Conservation (phyloP, 92 coral and sea anemone species). For the Palythoa heliodiscus region DNA sequence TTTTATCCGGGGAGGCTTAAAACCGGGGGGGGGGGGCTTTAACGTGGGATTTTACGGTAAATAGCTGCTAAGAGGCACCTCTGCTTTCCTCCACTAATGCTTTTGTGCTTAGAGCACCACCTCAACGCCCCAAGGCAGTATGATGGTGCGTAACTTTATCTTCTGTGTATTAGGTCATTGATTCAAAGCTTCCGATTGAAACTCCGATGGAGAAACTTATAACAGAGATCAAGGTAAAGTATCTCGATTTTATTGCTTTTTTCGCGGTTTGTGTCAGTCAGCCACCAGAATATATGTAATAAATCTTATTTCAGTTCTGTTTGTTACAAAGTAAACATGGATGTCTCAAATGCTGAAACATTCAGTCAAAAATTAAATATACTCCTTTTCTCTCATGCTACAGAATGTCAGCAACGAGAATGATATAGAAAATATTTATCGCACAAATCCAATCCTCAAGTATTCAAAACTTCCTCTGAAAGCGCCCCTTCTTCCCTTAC, state of each 20-base stretch:
- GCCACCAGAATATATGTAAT: too few relatives aligned
- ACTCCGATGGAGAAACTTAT: slow-evolving; percentile 91
- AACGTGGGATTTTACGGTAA: too few relatives aligned
- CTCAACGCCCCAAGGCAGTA: neutral
- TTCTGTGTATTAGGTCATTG: slow-evolving; percentile 69
- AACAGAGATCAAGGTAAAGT: slow-evolving; percentile 78
- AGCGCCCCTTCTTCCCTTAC: slow-evolving; percentile 93
- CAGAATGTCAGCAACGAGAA: slow-evolving; percentile 64
- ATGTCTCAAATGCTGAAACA: too few relatives aligned
- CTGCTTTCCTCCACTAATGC: too few relatives aligned
- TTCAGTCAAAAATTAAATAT: neutral
- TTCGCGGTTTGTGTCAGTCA: too few relatives aligned
- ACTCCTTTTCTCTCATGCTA: slow-evolving; percentile 14
- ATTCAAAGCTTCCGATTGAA: slow-evolving; percentile 87
- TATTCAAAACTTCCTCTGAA: slow-evolving; percentile 90
- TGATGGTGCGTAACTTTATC: neutral
- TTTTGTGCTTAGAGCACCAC: too few relatives aligned
- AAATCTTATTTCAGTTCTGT: too few relatives aligned
- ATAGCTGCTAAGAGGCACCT: too few relatives aligned
- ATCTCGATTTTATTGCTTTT: too few relatives aligned
- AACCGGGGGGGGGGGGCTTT: too few relatives aligned
- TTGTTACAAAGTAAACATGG: too few relatives aligned
- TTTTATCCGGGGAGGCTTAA: too few relatives aligned
- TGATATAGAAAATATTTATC: slow-evolving; percentile 84
- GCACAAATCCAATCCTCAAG: slow-evolving; percentile 92